Evolutionary conservation across 2,888 invertebrate species (phyloP).

Genomic region (Eupithecia pulchellata): DNA sequence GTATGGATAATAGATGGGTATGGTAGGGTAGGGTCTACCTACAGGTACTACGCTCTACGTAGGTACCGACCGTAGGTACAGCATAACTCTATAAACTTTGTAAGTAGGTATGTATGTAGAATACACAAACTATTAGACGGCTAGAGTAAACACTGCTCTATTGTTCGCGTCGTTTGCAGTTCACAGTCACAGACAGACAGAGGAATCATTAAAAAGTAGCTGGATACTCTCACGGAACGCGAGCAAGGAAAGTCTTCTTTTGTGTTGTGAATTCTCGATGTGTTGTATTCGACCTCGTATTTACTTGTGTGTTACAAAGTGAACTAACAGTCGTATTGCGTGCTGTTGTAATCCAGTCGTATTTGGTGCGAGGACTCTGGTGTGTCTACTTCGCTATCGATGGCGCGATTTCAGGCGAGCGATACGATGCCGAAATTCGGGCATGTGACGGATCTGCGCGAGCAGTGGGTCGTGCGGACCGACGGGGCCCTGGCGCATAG

Average conservation of each 20-base stretch:
- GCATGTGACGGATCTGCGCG: constrained; percentile 77
- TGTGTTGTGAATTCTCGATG: constrained; percentile 45
- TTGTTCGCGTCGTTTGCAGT: constrained; percentile 65
- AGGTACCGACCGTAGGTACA: too few relatives aligned
- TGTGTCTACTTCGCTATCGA: constrained; percentile 59
- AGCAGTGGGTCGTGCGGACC: constrained; percentile 80
- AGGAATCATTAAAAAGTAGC: constrained; percentile 70
- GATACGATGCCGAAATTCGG: constrained; percentile 82
- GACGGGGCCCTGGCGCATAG: constrained; percentile 80
- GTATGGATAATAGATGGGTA: too few relatives aligned
- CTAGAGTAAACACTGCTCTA: constrained; percentile 60
- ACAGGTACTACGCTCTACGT: too few relatives aligned
- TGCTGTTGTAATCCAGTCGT: constrained; percentile 43
- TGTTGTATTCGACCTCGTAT: constrained; percentile 6
- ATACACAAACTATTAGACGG: too few relatives aligned
- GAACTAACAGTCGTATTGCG: neutral
- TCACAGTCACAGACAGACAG: constrained; percentile 53
- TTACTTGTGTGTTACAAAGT: constrained; percentile 49
- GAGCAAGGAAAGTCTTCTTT: constrained; percentile 76
- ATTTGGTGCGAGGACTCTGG: constrained; percentile 48
- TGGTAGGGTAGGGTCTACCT: too few relatives aligned
- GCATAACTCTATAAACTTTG: too few relatives aligned
- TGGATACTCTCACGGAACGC: constrained; percentile 70
- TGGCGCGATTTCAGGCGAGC: constrained; percentile 74
- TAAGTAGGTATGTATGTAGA: too few relatives aligned